A percentile compares a stretch with the other conserved stretches of the same genome.
These are phyloP conservation scores for Odocoileus virginianus DNA, from an alignment of 2,113 vertebrate genomes.

Conservation along the genomic window DNA sequence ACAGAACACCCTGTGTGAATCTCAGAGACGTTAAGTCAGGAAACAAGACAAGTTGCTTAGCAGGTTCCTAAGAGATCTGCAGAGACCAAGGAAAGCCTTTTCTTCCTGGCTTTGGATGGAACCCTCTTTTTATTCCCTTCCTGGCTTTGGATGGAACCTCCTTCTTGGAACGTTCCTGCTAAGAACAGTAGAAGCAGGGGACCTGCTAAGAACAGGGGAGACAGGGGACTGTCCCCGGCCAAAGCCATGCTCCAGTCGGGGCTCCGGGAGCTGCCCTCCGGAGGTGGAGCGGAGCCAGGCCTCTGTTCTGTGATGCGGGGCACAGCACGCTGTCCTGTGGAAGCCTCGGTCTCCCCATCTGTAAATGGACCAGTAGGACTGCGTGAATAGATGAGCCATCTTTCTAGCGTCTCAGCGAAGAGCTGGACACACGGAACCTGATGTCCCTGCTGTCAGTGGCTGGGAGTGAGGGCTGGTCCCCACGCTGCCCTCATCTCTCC, in stretches of 20 bases:
- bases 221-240: accelerated
- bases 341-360: not conserved
- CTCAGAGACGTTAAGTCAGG: accelerated
- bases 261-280: accelerated
- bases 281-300: accelerated
- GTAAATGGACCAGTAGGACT: accelerated
- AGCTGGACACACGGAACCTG: accelerated
- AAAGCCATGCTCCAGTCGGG: accelerated
- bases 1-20: accelerated
- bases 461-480: not conserved
- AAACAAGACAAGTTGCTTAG: accelerated
- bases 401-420: not conserved
- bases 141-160: accelerated
- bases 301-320: accelerated
- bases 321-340: accelerated
- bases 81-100: accelerated
- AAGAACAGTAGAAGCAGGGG: not conserved
- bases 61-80: accelerated
- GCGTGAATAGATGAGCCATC: accelerated
- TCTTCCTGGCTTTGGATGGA: too few relatives aligned
- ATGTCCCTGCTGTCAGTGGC: accelerated
- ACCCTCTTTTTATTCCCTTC: not conserved
- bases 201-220: accelerated
- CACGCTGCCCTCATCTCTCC: accelerated
- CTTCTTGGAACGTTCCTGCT: not conserved